Base-by-base conservation (phyloP, 1,140 invertebrate species). In the Brachionus rubens region DNA sequence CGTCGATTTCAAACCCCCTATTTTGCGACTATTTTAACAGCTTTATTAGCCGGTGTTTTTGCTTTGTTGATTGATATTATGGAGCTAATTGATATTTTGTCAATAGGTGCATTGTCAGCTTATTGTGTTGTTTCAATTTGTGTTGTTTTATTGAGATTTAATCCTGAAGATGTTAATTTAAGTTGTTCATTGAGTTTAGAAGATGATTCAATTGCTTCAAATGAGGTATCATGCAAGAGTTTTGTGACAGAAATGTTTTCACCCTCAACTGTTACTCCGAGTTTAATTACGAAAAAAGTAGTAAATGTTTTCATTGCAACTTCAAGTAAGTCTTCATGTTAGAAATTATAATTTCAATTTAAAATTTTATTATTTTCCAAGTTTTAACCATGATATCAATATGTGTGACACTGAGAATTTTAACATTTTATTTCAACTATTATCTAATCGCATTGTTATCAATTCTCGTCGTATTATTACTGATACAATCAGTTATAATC, bases 51-150 rank as follows among this genome's bases (percentile, higher is more conserved):
- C 43, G 91, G 90, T 1, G 62, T 91, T 0, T 90, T 95, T 76
- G 91, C 93, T 6, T 81, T 95, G 3, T 81, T 94, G 19, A 91
- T 96, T 80, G 92, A 96, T 82, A 87, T 96, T 76, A 89, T 92
- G 79, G 92, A 92, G 78, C 86, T 96, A 14, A 92, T 96, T 0
- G 93, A 96, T 80, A 93, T 95, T 80, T 92, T 95, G 91, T 93
- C 92, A 0, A 94, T 95, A 79, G 93, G 93, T 0, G 95, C 92
- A 0, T 86, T 95, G 7, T 82, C 94, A 65, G 92, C 92, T 0
- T 95, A 94, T 81, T 93, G 92, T 4, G 92, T 94, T 33, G 92
- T 95, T 1, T 92, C 91, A 75, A 91, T 91, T 12, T 90, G 91
- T 75, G 91, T 95, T 2, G 92, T 95, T 46, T 90, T 95, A 36